Evolutionary conservation across 2,888 invertebrate genomes (phyloP), one percentile per base, ranked within the genome.

Genomic region (Machimus rusticus): DNA sequence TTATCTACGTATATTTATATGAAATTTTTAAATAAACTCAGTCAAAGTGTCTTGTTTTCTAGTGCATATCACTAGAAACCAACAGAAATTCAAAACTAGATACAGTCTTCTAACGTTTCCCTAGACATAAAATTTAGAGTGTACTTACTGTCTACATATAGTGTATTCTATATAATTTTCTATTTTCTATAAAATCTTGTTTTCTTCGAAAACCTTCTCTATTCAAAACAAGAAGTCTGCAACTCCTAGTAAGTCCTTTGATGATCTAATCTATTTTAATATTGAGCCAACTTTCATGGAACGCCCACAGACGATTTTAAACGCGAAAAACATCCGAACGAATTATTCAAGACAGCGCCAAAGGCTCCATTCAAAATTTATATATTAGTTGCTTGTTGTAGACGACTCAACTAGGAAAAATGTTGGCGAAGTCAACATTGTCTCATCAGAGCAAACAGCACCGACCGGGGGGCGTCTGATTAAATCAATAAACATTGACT

Each of bases 401-500:
- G 51, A 81, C 51, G 28, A 81, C 51, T 81, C 81, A 81, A 81
- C 81, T 81, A 81, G 55, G 81, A 55, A 34, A 51, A 81, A 81
- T 55, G 55, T 55, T 81, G 51, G 34, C 34, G 46, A 51, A 81
- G 81, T 23, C 81, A 81, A 81, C 81, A 81, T n/a, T 81, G 81
- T 81, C 81, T 81, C 55, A 81, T 81, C 81, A 81, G 81, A 31
- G 28, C n/a, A 81, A 81, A 81, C 81, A 81, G 31, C n/a, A n/a
- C n/a, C n/a, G 51, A 55, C 34, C n/a, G 31, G 46, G n/a, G 51
- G 51, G 28, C 9, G 66, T 12, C 55, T 81, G 55, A 81, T 81
- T 81, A 39, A 81, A 81, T 81, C 81, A 81, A 81, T 81, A 81
- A 81, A 81, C 55, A 19, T 55, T 81, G 55, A 81, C 81, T 81